phyloP scores from a whole-genome alignment of 2,797 vertebrate species.

The Sebastes vulpes region DNA sequence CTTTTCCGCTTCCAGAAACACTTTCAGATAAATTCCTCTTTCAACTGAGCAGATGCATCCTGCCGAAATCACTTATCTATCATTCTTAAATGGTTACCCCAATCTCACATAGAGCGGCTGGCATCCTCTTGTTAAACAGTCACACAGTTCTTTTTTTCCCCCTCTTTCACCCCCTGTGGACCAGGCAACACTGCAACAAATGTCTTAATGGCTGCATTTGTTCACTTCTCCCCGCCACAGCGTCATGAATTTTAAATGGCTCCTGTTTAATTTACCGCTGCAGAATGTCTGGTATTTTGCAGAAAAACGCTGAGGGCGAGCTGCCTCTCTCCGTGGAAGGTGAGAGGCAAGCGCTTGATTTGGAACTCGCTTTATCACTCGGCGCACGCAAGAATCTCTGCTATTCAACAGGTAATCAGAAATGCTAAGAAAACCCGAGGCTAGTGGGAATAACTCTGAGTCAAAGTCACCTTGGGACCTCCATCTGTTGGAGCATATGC shows the following conservation, averaged over 20 bases:
- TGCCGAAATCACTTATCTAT: slow-evolving; percentile 47
- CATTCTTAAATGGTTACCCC: slow-evolving; percentile 36
- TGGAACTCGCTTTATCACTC: slow-evolving; percentile 46
- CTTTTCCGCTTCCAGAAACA: slow-evolving; percentile 39
- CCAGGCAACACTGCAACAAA: slow-evolving; percentile 50
- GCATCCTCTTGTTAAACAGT: slow-evolving; percentile 35
- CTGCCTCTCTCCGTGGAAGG: slow-evolving; percentile 30
- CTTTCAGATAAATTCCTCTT: slow-evolving; percentile 33
- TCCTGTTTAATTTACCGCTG: slow-evolving; percentile 68
- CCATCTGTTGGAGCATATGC: slow-evolving; percentile 79
- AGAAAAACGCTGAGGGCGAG: slow-evolving; percentile 36
- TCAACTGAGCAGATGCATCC: slow-evolving; percentile 40
- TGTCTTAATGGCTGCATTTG: slow-evolving; percentile 67
- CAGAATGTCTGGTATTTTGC: slow-evolving; percentile 53
- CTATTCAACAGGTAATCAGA: slow-evolving; percentile 74
- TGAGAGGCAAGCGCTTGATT: slow-evolving; percentile 30
- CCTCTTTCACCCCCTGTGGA: slow-evolving; percentile 40
- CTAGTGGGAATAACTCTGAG: slow-evolving; percentile 53
- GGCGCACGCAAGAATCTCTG: slow-evolving; percentile 26
- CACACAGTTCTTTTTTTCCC: not conserved
- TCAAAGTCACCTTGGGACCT: slow-evolving; percentile 77
- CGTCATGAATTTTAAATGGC: slow-evolving; percentile 67
- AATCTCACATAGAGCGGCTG: slow-evolving; percentile 33
- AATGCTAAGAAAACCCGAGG: slow-evolving; percentile 65
- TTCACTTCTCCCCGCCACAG: slow-evolving; percentile 45